Conservation (phyloP, 2,888 invertebrate species). For the Pomacea canaliculata region DNA sequence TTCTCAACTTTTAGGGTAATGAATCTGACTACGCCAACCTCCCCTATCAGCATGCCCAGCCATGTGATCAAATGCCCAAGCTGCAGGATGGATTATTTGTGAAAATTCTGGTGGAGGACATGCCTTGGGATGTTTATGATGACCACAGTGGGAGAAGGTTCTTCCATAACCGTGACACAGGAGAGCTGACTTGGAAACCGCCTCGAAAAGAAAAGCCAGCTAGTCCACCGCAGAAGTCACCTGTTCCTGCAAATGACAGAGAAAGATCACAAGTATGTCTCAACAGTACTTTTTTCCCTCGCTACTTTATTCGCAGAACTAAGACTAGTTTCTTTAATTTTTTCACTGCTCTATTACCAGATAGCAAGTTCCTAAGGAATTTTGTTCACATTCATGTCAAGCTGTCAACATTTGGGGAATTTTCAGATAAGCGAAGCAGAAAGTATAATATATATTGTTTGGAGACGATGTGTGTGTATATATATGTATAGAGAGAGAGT, state of each 20-base stretch:
- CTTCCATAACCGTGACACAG: constrained; percentile 66
- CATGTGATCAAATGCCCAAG: constrained; percentile 24
- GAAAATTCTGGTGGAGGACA: constrained; percentile 27
- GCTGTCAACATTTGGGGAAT: not conserved
- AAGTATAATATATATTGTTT: not conserved
- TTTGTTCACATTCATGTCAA: not conserved
- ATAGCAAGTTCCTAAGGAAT: not conserved
- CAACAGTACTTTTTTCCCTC: not conserved
- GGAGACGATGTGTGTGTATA: not conserved
- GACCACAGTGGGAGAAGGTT: constrained; percentile 65
- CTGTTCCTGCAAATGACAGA: not conserved
- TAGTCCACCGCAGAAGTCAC: constrained; percentile 7
- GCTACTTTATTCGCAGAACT: not conserved
- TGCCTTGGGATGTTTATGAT: constrained; percentile 67
- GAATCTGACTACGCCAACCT: constrained; percentile 30
- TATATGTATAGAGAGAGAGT: too few species aligned
- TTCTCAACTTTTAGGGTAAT: constrained; percentile 8
- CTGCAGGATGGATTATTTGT: constrained; percentile 32
- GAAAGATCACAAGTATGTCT: not conserved
- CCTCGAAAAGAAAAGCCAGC: constrained; percentile 49
- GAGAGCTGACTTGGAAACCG: constrained; percentile 70
- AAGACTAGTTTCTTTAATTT: not conserved
- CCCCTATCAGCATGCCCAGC: constrained; percentile 21
- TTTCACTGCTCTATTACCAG: too few species aligned
- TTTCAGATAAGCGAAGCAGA: not conserved